Percentiles rank a stretch among this genome's conserved stretches.
phyloP scores from a whole-genome alignment of 1,140 invertebrate species.

The Zeugodacus cucurbitae region DNA sequence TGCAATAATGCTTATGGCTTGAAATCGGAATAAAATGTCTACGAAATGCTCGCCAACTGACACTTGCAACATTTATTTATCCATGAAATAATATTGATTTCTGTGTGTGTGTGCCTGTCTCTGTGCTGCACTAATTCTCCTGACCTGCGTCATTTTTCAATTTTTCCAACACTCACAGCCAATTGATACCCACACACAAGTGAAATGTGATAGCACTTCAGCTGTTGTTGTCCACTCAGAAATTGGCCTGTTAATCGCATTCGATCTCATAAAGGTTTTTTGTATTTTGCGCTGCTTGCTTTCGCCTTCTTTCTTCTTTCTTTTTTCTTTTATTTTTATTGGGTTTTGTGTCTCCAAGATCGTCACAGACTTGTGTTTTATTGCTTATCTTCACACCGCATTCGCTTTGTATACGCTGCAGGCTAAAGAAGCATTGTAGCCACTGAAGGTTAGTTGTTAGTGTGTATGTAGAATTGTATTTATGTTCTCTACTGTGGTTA shows the following conservation, averaged over 20 bases:
- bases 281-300: background rate
- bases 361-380: background rate
- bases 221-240: conserved; percentile 24
- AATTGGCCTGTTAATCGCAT: conserved; percentile 3
- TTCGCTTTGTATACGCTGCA: background rate
- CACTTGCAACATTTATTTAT: background rate
- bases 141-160: background rate
- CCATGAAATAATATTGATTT: too few species aligned
- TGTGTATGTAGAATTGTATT: background rate
- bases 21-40: background rate
- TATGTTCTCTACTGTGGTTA: background rate
- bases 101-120: background rate
- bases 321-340: background rate
- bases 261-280: background rate
- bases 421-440: background rate
- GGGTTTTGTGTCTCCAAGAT: background rate
- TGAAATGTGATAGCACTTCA: conserved; percentile 14
- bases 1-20: background rate
- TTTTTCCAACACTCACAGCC: background rate
- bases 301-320: background rate
- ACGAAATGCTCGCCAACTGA: background rate
- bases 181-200: background rate
- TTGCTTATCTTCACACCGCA: conserved; percentile 3
- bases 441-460: background rate
- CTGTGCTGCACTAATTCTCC: background rate